Evolutionary conservation across 2,113 vertebrate species (phyloP).

Genomic region (Callocephalon fimbriatum): DNA sequence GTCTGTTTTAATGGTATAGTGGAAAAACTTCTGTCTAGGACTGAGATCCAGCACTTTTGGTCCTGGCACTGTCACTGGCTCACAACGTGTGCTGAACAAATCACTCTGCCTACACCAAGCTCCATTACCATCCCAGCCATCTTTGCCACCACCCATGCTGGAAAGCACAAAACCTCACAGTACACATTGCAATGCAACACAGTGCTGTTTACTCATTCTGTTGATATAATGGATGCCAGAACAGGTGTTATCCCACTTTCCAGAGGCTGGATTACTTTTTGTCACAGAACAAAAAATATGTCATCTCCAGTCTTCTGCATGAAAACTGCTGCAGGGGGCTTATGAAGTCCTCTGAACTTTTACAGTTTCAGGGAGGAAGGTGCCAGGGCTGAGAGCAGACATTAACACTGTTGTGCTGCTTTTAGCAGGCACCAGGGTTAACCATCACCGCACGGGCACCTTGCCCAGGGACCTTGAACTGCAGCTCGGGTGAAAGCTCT

Average conservation of each 20-base stretch:
- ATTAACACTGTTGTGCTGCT: not conserved
- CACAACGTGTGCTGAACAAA: rapidly evolving
- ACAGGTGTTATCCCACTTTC: not conserved
- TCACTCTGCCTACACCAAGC: not conserved
- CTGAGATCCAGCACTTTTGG: not conserved
- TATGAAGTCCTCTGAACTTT: not conserved
- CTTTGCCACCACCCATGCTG: not conserved
- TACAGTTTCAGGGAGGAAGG: not conserved
- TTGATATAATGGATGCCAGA: not conserved
- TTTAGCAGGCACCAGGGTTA: not conserved
- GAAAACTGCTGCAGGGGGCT: not conserved
- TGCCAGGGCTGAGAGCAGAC: not conserved
- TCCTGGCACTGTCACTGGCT: not conserved
- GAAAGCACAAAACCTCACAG: not conserved
- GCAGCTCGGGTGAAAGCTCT: not conserved
- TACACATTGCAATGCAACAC: not conserved
- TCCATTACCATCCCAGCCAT: not conserved
- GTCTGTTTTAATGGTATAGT: not conserved
- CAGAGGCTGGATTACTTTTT: not conserved
- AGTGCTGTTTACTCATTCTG: not conserved
- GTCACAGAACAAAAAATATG: not conserved
- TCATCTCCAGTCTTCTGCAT: rapidly evolving
- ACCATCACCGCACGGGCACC: not conserved
- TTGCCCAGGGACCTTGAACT: not conserved
- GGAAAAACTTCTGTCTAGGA: not conserved